Percentiles rank a stretch among this genome's conserved stretches.
Evolutionary conservation across 23 tunicate genomes (phyloP).

Genomic region (Ascidia mentula): DNA sequence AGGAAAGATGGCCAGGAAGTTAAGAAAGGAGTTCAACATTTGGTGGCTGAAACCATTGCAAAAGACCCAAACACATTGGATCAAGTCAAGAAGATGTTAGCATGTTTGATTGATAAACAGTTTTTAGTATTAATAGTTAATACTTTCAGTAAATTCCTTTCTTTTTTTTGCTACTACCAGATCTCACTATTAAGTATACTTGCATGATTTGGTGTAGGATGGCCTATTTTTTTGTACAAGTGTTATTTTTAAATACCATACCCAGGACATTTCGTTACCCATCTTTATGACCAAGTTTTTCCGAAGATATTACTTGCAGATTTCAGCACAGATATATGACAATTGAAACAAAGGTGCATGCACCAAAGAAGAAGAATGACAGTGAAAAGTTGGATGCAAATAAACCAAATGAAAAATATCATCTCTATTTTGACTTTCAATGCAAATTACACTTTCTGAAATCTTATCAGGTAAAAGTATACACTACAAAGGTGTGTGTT

Average conservation of each 20-base stretch:
- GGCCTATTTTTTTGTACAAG: too few relatives aligned
- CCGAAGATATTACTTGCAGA: too few relatives aligned
- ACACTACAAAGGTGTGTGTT: neutral
- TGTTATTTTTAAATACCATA: too few relatives aligned
- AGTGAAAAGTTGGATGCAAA: neutral
- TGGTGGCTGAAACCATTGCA: constrained; percentile 65
- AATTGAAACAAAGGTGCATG: constrained; percentile 28
- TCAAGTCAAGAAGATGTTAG: constrained; percentile 36
- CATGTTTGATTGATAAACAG: neutral
- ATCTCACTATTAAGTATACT: too few relatives aligned
- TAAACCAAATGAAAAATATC: constrained; percentile 38
- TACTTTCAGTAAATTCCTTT: too few relatives aligned
- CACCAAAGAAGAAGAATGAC: constrained; percentile 29
- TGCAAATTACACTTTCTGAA: constrained; percentile 25
- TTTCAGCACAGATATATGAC: constrained; percentile 19
- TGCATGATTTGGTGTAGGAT: too few relatives aligned
- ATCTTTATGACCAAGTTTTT: too few relatives aligned
- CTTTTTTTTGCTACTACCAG: neutral
- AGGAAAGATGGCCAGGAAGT: constrained; percentile 50
- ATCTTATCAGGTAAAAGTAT: constrained; percentile 59
- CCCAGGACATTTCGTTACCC: too few relatives aligned
- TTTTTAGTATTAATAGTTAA: too few relatives aligned
- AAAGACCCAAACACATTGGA: constrained; percentile 58
- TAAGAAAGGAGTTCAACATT: constrained; percentile 65
- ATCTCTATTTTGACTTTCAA: constrained; percentile 46